Percentiles rank a stretch among this genome's conserved stretches.
Conservation (phyloP, 2,113 vertebrate genomes). For the Motacilla tschutschensis region DNA sequence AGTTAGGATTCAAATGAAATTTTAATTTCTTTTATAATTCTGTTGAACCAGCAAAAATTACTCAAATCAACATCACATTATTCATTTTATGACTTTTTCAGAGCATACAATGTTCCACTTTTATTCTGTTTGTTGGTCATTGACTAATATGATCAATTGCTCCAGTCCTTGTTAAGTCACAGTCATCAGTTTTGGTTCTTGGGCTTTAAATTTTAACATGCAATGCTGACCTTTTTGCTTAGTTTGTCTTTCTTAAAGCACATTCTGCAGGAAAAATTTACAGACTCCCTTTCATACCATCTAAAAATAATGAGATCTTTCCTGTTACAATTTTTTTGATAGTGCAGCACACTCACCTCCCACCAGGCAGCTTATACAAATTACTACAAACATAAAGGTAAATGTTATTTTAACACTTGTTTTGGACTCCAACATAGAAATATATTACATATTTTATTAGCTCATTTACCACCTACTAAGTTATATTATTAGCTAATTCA, state of each 20-base stretch:
- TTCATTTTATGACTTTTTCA: background rate
- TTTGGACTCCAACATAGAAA: conserved; percentile 73
- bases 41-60: background rate
- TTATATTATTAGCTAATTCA: conserved; percentile 70
- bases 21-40: background rate
- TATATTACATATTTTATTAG: conserved; percentile 76
- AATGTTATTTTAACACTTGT: conserved; percentile 68
- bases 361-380: conserved; percentile 47
- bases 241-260: background rate
- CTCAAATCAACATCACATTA: background rate
- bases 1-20: background rate
- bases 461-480: conserved; percentile 71
- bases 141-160: background rate
- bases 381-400: conserved; percentile 51
- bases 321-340: conserved; percentile 27
- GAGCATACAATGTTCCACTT: background rate
- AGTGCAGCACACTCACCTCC: conserved; percentile 15
- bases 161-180: background rate
- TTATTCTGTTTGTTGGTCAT: background rate
- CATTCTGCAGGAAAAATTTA: background rate
- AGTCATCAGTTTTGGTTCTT: background rate
- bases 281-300: background rate
- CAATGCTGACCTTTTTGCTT: background rate
- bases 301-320: conserved; percentile 45
- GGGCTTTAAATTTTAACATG: background rate